Percentiles rank a stretch among this genome's conserved stretches.
phyloP scores from a whole-genome alignment of 2,113 vertebrate genomes.

The Pachypanchax playfairii region DNA sequence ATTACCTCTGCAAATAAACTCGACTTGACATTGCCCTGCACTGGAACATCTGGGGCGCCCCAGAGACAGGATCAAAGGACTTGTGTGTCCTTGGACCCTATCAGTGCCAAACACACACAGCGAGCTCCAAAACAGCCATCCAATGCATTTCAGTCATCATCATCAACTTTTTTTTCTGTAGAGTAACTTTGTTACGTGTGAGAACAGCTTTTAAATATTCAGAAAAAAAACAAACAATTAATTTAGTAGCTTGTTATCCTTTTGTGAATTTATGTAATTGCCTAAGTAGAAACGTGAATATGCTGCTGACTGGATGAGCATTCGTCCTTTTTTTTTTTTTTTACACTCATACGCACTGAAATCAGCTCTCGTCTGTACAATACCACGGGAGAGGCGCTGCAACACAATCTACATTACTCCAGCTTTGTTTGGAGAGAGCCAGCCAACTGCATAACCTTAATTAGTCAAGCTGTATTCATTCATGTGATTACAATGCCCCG shows the following conservation, averaged over 20 bases:
- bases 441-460: slow-evolving; percentile 75
- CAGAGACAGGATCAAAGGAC: slow-evolving; percentile 67
- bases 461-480: slow-evolving; percentile 76
- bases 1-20: slow-evolving; percentile 71
- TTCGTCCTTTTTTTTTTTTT: slow-evolving; percentile 17
- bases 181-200: slow-evolving; percentile 39
- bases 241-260: slow-evolving; percentile 40
- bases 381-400: slow-evolving; percentile 40
- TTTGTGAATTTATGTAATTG: slow-evolving; percentile 30
- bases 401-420: slow-evolving; percentile 50
- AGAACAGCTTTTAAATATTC: slow-evolving; percentile 3
- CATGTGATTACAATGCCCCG: slow-evolving; percentile 68
- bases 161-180: slow-evolving; percentile 43
- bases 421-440: slow-evolving; percentile 69
- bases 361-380: slow-evolving; percentile 30
- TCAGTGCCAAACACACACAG: slow-evolving; percentile 63
- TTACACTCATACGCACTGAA: slow-evolving; percentile 37
- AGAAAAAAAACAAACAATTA: slow-evolving; percentile 22
- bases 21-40: slow-evolving; percentile 65
- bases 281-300: slow-evolving; percentile 49
- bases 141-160: slow-evolving; percentile 52
- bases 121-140: slow-evolving; percentile 38
- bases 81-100: slow-evolving; percentile 59
- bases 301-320: slow-evolving; percentile 47
- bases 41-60: slow-evolving; percentile 72